A percentile compares a stretch with the other conserved stretches of the same genome.
phyloP scores from a whole-genome alignment of 2,888 invertebrate species.

The Diadromus collaris region DNA sequence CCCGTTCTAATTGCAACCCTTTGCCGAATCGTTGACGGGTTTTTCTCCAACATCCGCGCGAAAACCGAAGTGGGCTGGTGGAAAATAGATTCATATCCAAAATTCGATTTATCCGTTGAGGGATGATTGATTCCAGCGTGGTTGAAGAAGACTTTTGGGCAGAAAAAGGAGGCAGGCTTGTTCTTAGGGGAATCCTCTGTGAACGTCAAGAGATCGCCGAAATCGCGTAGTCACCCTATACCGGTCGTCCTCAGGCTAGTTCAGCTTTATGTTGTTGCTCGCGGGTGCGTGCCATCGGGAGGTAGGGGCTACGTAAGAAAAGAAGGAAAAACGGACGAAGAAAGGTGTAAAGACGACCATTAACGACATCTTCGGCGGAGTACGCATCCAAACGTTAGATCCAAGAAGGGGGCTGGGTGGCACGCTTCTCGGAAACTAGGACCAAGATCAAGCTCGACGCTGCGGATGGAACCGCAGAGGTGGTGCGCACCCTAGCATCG shows the following conservation, averaged over 20 bases:
- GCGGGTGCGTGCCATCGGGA: conserved; percentile 20
- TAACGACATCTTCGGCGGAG: conserved; percentile 19
- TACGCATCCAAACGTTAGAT: conserved; percentile 21
- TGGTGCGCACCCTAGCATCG: conserved; percentile 28
- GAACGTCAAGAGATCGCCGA: background rate
- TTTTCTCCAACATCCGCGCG: conserved; percentile 46
- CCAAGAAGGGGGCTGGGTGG: conserved; percentile 56
- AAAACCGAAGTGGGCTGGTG: background rate
- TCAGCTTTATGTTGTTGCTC: conserved; percentile 22
- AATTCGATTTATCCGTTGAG: background rate
- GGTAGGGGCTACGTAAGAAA: conserved; percentile 63
- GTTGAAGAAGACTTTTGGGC: background rate
- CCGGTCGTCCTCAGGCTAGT: conserved; percentile 20
- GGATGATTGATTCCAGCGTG: background rate
- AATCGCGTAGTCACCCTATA: conserved; percentile 23
- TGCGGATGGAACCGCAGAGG: background rate
- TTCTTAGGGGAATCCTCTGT: background rate
- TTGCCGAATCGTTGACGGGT: conserved; percentile 68
- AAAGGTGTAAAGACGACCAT: conserved; percentile 26
- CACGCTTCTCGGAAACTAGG: conserved; percentile 75
- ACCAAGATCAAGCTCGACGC: conserved; percentile 70
- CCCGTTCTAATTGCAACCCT: conserved; percentile 72
- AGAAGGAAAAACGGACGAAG: conserved; percentile 54
- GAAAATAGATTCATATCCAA: background rate
- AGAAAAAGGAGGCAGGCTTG: background rate